Base-by-base conservation (phyloP, 2,888 invertebrate species). In the Cataglyphis altisquamis region DNA sequence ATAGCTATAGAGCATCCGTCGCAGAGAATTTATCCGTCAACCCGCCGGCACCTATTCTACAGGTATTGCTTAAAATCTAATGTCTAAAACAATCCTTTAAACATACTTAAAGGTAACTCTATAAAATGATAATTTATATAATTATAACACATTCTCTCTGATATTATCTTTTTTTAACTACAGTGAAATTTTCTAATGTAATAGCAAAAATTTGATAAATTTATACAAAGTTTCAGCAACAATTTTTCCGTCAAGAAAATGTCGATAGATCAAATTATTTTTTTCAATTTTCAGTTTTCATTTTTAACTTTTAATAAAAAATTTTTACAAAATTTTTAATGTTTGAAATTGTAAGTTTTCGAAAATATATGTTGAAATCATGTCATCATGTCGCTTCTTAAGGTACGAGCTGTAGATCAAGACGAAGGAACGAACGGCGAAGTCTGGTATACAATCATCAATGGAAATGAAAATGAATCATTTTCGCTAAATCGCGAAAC, bases 11-110 rank as follows among this genome's bases (percentile, higher is more conserved):
- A 90, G 97, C 97, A 0, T 97, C 97, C 0, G 97, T 98, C 18
- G 97, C 98, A 0, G 98, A 98, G 94, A 98, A 98, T 94, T 96
- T 98, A 0, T 96, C 97, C 15, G 94, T 98, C 25, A 96, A 97
- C 92, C 98, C 98, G 0, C 98, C 98, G 0, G 97, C 98, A 0
- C 97, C 98, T 0, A 96, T 99, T 72, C 94, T 98, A 15, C 97
- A 98, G 90, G 94, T 94, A 88, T 52, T 36, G 25, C 6, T 8
- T 52, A 8, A 52, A 52, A 52, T n/a, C 9, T 52, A 52, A 52
- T 6, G 25, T 62, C 25, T 45, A 39, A 75, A 63, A 45, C 21
- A 18, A 9, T 6, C 21, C 36, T 6, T 48, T 55, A n/a, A 55
- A n/a, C 52, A 8, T n/a, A 4, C 3, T 41, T n/a, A n/a, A 52